Evolutionary conservation across 2,888 invertebrate genomes (phyloP), one percentile per base, ranked within the genome.

Genomic region (Perithous albicinctus): DNA sequence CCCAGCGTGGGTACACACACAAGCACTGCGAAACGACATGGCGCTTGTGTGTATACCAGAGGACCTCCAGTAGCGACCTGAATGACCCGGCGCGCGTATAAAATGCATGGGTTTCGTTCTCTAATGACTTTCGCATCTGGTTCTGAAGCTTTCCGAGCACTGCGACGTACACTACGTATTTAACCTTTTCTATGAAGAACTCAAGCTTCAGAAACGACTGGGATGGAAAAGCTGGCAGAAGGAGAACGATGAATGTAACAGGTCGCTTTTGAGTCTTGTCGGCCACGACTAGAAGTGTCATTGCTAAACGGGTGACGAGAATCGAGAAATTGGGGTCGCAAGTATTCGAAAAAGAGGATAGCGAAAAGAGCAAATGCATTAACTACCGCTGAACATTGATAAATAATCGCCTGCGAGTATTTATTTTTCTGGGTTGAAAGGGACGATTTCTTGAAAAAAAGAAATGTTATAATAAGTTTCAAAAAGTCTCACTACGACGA

Each of bases 51-150:
- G n/a, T 67, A 85, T 85, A 78, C 82, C 78, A 79, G 74, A 67
- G 80, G 87, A 89, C 87, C 89, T 59, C 87, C 87, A 87, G 86
- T 79, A 84, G 83, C 78, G 83, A 83, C 85, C 85, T 89, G 89
- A 91, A 91, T 92, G 89, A 90, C 87, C 84, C 77, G 83, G 79
- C 87, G 66, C 79, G 89, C 85, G 87, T 92, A 92, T 92, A 91
- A 92, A 92, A 92, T 92, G 91, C 92, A 92, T 92, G 89, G 91
- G 88, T 91, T 91, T 91, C 86, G 85, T 72, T 78, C 87, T 88
- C 86, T 88, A 88, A 90, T 88, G 86, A 10, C 48, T 15, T 64
- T 48, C 35, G 61, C 32, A 61, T 26, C 66, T 72, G 29, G n/a
- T 32, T n/a, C 67, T 35, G 51, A 38, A 69, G 64, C 20, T 23